A percentile compares a stretch with the other conserved stretches of the same genome.
Conservation (phyloP, 2,797 vertebrate genomes). For the Nasua narica region DNA sequence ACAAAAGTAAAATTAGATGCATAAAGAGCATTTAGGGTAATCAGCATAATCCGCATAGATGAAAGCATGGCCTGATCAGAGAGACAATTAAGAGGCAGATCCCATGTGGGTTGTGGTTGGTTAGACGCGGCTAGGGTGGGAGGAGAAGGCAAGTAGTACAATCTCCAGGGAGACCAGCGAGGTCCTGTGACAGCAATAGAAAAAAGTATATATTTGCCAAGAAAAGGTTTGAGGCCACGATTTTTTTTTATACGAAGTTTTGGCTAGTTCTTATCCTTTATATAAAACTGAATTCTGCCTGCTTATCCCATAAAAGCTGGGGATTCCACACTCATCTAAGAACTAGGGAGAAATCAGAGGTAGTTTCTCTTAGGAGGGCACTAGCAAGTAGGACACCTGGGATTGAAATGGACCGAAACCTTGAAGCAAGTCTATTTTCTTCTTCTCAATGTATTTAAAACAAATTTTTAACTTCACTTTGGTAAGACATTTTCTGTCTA, state of each 20-base stretch:
- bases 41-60: background rate
- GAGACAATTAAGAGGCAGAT: background rate
- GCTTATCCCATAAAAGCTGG: background rate
- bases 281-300: background rate
- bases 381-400: background rate
- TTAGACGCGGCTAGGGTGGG: too few species aligned
- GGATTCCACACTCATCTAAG: background rate
- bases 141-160: background rate
- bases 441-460: background rate
- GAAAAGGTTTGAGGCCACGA: background rate
- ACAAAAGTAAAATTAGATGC: background rate
- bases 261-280: background rate
- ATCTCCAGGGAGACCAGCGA: background rate
- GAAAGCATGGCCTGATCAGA: background rate
- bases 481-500: background rate
- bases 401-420: background rate
- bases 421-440: background rate
- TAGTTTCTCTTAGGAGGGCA: background rate
- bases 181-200: background rate
- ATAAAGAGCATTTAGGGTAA: background rate
- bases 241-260: background rate
- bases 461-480: background rate
- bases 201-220: background rate
- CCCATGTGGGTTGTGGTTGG: accelerated
- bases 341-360: background rate